Conservation (phyloP, 2,113 vertebrate genomes). For the Petrocephalus microphthalmus region DNA sequence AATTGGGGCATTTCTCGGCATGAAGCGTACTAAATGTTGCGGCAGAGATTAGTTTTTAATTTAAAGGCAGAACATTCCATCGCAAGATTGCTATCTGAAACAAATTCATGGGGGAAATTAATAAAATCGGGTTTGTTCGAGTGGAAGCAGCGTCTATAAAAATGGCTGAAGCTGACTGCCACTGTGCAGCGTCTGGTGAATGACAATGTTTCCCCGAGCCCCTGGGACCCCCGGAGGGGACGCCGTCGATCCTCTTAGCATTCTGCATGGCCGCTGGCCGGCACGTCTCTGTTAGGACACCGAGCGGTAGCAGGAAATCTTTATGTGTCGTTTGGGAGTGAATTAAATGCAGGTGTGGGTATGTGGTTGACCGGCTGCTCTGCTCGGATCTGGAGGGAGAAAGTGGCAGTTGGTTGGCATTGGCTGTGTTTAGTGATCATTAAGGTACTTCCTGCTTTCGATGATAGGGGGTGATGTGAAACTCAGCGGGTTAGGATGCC, state of each 20-base stretch:
- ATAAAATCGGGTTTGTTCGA: conserved; percentile 13
- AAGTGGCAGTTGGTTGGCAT: background rate
- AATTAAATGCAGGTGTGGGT: background rate
- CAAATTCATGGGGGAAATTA: conserved; percentile 14
- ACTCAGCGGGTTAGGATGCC: background rate
- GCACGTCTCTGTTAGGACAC: background rate
- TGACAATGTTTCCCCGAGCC: background rate
- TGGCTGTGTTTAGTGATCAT: background rate
- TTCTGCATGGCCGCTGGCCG: background rate
- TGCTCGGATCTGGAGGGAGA: background rate
- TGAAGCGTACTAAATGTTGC: background rate
- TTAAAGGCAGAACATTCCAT: conserved; percentile 5
- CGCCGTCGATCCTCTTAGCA: background rate
- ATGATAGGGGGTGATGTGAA: background rate
- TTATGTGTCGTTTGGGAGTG: background rate
- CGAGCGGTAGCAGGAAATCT: background rate
- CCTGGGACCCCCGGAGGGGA: background rate
- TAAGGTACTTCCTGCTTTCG: background rate
- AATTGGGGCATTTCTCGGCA: background rate
- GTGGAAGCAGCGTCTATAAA: background rate
- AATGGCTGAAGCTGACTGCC: conserved; percentile 20
- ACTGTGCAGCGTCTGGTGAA: background rate
- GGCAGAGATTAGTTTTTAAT: conserved; percentile 6
- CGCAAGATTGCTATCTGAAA: conserved; percentile 1
- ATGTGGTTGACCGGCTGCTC: background rate